phyloP scores from a whole-genome alignment of 2,888 invertebrate species.

The Ametastegia equiseti region DNA sequence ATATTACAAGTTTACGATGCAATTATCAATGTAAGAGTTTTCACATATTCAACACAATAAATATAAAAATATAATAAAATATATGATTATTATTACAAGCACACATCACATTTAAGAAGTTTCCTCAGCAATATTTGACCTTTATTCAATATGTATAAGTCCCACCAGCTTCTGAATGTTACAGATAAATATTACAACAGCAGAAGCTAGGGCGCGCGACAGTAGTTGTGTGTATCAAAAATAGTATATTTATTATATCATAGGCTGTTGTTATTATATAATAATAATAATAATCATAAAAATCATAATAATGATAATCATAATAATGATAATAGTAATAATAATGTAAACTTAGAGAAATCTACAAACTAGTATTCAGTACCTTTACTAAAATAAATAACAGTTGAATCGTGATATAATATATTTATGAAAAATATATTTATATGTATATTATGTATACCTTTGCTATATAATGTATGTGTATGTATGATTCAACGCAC shows the following conservation, averaged over 20 bases:
- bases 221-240: conserved; percentile 14
- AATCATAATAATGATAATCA: too few species aligned
- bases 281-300: not conserved
- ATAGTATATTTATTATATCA: conserved; percentile 27
- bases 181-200: not conserved
- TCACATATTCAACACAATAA: conserved; percentile 59
- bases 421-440: conserved; percentile 49
- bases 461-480: not conserved
- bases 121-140: not conserved
- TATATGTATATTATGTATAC: conserved; percentile 33
- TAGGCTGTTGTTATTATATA: conserved; percentile 18
- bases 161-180: not conserved
- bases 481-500: not conserved
- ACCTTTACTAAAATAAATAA: conserved; percentile 48
- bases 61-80: conserved; percentile 51
- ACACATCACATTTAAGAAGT: conserved; percentile 25
- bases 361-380: conserved; percentile 43
- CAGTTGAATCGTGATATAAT: conserved; percentile 26
- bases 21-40: conserved; percentile 55
- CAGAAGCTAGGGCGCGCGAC: conserved; percentile 18
- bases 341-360: conserved; percentile 26
- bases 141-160: not conserved
- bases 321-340: too few species aligned
- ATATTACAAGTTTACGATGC: conserved; percentile 62
- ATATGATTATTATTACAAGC: conserved; percentile 58